Conservation (phyloP, 2,797 vertebrate species). For the Heteromormyrus szaboi region DNA sequence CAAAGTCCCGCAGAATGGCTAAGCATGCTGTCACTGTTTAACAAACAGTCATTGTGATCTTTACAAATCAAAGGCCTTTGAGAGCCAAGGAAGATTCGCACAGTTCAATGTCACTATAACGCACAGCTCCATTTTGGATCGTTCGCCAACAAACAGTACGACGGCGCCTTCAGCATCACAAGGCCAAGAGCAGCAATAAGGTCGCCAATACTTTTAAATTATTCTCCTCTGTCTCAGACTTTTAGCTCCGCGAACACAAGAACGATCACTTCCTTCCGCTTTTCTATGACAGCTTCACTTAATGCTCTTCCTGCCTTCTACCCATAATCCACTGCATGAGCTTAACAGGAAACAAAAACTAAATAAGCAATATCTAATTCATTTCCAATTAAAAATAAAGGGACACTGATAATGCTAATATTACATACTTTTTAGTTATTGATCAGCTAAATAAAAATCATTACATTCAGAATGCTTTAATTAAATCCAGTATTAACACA, state of each 20-base stretch:
- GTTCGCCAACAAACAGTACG: background rate
- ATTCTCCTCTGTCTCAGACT: background rate
- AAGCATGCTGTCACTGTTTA: slow-evolving; percentile 2
- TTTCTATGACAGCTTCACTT: background rate
- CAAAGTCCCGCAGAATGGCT: background rate
- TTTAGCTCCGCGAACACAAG: background rate
- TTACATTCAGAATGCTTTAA: background rate
- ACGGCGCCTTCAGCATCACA: background rate
- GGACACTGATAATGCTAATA: background rate
- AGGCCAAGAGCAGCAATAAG: background rate
- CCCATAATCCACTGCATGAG: background rate
- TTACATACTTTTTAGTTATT: background rate
- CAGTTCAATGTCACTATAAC: background rate
- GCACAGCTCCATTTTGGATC: background rate
- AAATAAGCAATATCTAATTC: background rate
- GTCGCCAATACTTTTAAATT: background rate
- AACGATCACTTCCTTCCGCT: slow-evolving; percentile 18
- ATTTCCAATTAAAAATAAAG: background rate
- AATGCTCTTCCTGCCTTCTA: background rate
- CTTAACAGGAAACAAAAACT: slow-evolving; percentile 28
- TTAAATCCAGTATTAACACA: background rate
- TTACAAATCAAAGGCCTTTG: background rate
- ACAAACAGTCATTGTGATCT: slow-evolving; percentile 9
- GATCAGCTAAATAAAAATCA: background rate
- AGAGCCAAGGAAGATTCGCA: slow-evolving; percentile 4